Evolutionary conservation across 2,113 vertebrate genomes (phyloP).

Genomic region (Rhinoderma darwinii): DNA sequence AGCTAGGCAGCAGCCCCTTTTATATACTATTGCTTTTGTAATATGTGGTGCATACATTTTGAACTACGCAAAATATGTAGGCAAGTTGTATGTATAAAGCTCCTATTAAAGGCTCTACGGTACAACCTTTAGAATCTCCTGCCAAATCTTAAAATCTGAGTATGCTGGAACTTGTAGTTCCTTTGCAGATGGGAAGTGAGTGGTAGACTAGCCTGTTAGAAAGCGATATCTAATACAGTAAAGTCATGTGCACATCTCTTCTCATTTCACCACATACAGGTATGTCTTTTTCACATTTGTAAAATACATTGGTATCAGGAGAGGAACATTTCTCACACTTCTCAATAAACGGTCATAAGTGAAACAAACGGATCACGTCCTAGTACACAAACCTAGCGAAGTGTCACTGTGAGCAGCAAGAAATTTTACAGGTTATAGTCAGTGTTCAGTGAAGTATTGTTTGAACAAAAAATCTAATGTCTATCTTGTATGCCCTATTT

Average conservation of each 20-base stretch:
- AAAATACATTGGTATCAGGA: constrained; percentile 17
- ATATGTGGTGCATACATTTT: no score
- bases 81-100: no score
- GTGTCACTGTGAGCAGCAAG: background rate
- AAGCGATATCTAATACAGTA: background rate
- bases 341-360: constrained; percentile 26
- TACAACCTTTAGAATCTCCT: no score
- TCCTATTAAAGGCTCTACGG: no score
- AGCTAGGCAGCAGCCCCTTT: no score
- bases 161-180: background rate
- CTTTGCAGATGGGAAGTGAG: background rate
- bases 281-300: constrained; percentile 27
- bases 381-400: background rate
- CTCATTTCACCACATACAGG: background rate
- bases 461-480: background rate
- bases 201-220: background rate
- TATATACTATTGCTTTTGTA: no score
- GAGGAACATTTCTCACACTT: constrained; percentile 29
- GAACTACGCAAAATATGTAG: no score
- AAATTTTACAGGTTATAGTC: background rate
- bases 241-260: background rate
- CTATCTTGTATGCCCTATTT: background rate
- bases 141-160: background rate
- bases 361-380: constrained; percentile 5
- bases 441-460: background rate